phyloP scores from a whole-genome alignment of 2,888 invertebrate species.

The Gortyna flavago region DNA sequence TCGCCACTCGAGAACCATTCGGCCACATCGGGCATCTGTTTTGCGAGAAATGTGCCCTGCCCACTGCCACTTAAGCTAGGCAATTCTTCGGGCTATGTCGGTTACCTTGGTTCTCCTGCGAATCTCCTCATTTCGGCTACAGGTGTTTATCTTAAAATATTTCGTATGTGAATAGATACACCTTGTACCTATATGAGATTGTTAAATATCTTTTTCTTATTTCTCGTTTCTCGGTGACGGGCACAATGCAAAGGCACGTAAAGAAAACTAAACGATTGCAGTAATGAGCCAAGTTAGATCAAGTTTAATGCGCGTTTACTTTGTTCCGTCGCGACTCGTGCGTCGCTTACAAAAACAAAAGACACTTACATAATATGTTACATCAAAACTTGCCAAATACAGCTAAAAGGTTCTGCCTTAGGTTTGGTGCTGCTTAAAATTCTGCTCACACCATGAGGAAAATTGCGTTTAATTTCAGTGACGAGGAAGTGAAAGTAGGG shows the following conservation, averaged over 20 bases:
- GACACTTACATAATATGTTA: conserved; percentile 25
- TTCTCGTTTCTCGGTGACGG: too few species aligned
- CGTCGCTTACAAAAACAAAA: conserved; percentile 16
- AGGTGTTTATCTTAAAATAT: too few species aligned
- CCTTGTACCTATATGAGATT: too few species aligned
- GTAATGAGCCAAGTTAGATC: neutral
- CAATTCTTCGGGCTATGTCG: too few species aligned
- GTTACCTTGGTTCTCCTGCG: too few species aligned
- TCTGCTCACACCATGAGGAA: conserved; percentile 48
- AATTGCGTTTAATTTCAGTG: conserved; percentile 52
- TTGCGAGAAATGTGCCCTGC: too few species aligned
- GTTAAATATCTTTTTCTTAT: too few species aligned
- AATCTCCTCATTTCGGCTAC: too few species aligned
- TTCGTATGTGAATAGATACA: too few species aligned
- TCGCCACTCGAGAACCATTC: too few species aligned
- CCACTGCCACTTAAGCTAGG: too few species aligned
- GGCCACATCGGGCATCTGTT: too few species aligned
- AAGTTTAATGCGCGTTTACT: neutral
- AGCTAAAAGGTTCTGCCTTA: conserved; percentile 10
- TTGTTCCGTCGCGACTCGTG: neutral
- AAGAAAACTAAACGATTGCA: neutral
- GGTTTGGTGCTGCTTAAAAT: conserved; percentile 39
- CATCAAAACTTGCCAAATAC: conserved; percentile 32
- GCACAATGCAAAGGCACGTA: neutral
- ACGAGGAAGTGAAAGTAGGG: conserved; percentile 35